These are phyloP conservation scores for Osmoderma eremita DNA, from an alignment of 2,888 invertebrate genomes.

Conservation along the genomic window DNA sequence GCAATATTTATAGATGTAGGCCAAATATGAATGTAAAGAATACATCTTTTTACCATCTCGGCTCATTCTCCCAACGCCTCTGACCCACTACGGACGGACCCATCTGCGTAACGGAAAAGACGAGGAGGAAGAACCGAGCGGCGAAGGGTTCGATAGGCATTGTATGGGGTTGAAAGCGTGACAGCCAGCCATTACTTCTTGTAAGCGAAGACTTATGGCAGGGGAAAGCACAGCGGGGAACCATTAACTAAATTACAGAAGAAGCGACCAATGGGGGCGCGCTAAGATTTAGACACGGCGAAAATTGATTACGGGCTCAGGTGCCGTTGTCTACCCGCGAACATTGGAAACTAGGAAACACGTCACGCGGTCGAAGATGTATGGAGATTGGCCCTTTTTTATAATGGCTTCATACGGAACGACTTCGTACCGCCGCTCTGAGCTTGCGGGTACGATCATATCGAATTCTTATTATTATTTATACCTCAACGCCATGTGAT, in stretches of 20 bases:
- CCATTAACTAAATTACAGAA: conserved; percentile 65
- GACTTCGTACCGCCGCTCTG: conserved; percentile 4
- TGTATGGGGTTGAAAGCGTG: conserved; percentile 61
- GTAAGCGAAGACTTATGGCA: conserved; percentile 63
- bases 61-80: conserved; percentile 12
- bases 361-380: conserved; percentile 48
- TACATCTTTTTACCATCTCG: conserved; percentile 11
- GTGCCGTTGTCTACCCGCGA: conserved; percentile 56
- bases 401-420: conserved; percentile 44
- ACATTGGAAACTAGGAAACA: conserved; percentile 50
- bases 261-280: conserved; percentile 62
- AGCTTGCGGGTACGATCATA: conserved; percentile 21
- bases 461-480: conserved; percentile 27
- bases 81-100: conserved; percentile 27
- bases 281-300: conserved; percentile 60
- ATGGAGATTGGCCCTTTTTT: conserved; percentile 47
- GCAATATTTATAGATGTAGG: conserved; percentile 21
- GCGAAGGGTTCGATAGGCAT: conserved; percentile 53
- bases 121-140: conserved; percentile 10
- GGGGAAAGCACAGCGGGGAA: conserved; percentile 62
- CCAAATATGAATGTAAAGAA: conserved; percentile 22
- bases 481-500: conserved; percentile 24
- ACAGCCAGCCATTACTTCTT: conserved; percentile 66
- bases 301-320: conserved; percentile 63
- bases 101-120: conserved; percentile 30